Percentiles rank a stretch among this genome's conserved stretches.
Conservation (phyloP, 2,888 invertebrate genomes). For the Hylaea fasciaria region DNA sequence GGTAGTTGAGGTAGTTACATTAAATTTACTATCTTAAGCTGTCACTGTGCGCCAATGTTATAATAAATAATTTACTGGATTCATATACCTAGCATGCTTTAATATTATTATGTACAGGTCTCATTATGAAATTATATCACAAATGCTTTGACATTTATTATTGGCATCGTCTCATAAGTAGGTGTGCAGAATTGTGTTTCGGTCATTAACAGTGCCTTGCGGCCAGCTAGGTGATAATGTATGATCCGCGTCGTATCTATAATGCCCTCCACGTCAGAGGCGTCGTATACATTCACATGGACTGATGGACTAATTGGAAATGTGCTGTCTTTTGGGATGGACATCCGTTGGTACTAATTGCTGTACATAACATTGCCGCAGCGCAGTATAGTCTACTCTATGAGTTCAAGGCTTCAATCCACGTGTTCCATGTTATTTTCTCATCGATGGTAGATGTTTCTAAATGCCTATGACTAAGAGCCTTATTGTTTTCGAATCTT, state of each 20-base stretch:
- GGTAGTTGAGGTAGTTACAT: neutral
- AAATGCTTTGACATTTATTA: slow-evolving; percentile 14
- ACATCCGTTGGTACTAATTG: neutral
- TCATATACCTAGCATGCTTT: neutral
- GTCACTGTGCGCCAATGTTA: neutral
- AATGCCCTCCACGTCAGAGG: slow-evolving; percentile 22
- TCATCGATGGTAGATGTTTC: no score
- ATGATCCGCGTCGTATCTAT: slow-evolving; percentile 43
- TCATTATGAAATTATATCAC: slow-evolving; percentile 28
- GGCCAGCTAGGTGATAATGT: slow-evolving; percentile 59
- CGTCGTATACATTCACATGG: slow-evolving; percentile 8
- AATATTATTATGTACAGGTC: neutral
- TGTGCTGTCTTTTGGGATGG: neutral
- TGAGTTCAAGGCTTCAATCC: neutral
- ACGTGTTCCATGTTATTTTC: no score
- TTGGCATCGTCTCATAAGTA: slow-evolving; percentile 19
- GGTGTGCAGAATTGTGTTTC: slow-evolving; percentile 35
- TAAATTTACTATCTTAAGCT: neutral
- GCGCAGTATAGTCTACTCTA: neutral
- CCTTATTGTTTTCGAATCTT: no score
- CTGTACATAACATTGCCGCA: neutral
- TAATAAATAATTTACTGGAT: neutral
- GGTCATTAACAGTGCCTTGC: slow-evolving; percentile 57
- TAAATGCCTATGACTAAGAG: no score
- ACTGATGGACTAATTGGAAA: slow-evolving; percentile 12